Percentiles rank a stretch among this genome's conserved stretches.
phyloP scores from a whole-genome alignment of 1,140 invertebrate genomes.

The Zophobas morio region DNA sequence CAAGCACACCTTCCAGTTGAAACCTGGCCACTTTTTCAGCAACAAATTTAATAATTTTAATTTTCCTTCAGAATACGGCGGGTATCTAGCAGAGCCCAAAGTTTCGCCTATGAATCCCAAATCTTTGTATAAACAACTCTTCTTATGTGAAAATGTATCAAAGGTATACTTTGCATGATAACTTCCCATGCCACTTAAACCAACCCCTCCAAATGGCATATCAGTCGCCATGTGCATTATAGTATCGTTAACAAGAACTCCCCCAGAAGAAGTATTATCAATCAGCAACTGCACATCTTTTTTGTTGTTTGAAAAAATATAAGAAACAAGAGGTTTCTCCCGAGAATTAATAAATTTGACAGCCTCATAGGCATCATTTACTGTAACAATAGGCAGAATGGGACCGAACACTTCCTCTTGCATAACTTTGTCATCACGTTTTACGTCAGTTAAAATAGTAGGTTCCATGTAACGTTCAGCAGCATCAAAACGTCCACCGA shows the following conservation, averaged over 20 bases:
- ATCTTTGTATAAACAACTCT: conserved; percentile 84
- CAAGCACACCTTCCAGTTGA: conserved; percentile 14
- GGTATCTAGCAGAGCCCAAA: conserved; percentile 78
- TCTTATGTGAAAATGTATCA: conserved; percentile 94
- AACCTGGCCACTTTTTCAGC: conserved; percentile 66
- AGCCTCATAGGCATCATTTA: conserved; percentile 88
- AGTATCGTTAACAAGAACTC: conserved; percentile 90
- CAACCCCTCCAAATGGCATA: conserved; percentile 90
- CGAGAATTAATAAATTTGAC: conserved; percentile 86
- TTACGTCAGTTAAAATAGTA: conserved; percentile 84
- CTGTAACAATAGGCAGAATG: conserved; percentile 88
- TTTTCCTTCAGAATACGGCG: conserved; percentile 87
- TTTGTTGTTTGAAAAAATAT: conserved; percentile 87
- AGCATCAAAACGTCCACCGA: conserved; percentile 84
- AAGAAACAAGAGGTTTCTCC: conserved; percentile 83
- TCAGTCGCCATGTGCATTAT: conserved; percentile 89
- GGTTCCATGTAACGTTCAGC: conserved; percentile 85
- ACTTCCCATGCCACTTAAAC: conserved; percentile 89
- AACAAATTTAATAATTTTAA: conserved; percentile 75
- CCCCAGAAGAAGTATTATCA: conserved; percentile 85
- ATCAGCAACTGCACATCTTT: conserved; percentile 74
- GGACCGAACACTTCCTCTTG: conserved; percentile 96
- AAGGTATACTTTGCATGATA: conserved; percentile 95
- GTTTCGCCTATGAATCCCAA: conserved; percentile 80
- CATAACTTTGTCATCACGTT: conserved; percentile 83